A percentile compares a stretch with the other conserved stretches of the same genome.
Conservation (phyloP, 2,113 vertebrate genomes). For the Bubalus kerabau region DNA sequence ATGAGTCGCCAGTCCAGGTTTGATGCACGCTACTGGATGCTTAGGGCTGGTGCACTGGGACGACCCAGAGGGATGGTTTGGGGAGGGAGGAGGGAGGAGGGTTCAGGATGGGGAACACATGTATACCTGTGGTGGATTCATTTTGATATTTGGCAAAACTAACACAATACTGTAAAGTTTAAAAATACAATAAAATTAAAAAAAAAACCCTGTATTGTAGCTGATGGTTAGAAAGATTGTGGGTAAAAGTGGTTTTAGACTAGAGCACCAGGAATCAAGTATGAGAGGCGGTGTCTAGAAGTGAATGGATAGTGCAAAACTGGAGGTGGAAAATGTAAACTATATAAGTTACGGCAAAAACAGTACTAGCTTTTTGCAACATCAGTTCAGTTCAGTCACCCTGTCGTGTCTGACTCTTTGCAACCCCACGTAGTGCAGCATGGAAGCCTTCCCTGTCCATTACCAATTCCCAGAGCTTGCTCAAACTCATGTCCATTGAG, state of each 20-base stretch:
- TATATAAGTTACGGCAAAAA: not conserved
- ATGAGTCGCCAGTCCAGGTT: too few relatives aligned
- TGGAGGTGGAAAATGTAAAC: not conserved
- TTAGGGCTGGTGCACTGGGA: too few relatives aligned
- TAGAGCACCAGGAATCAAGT: not conserved
- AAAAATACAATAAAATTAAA: too few relatives aligned
- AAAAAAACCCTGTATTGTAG: not conserved
- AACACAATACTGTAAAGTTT: too few relatives aligned
- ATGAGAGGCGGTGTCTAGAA: not conserved
- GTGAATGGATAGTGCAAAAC: not conserved
- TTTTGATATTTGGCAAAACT: too few relatives aligned
- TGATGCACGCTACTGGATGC: too few relatives aligned
- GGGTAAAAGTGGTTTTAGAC: not conserved
- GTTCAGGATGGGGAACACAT: too few relatives aligned
- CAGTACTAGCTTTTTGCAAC: not conserved
- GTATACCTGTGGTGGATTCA: too few relatives aligned
- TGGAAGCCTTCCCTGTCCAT: not conserved
- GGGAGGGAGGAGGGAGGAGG: too few relatives aligned
- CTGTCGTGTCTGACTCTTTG: not conserved
- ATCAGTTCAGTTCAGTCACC: not conserved
- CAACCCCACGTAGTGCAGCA: accelerated
- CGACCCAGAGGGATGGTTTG: too few relatives aligned
- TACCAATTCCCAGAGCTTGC: not conserved
- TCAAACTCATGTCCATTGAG: too few relatives aligned
- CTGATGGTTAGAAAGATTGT: not conserved